These are phyloP conservation scores for Carapus acus DNA, from an alignment of 2,797 vertebrate genomes.

Conservation along the genomic window DNA sequence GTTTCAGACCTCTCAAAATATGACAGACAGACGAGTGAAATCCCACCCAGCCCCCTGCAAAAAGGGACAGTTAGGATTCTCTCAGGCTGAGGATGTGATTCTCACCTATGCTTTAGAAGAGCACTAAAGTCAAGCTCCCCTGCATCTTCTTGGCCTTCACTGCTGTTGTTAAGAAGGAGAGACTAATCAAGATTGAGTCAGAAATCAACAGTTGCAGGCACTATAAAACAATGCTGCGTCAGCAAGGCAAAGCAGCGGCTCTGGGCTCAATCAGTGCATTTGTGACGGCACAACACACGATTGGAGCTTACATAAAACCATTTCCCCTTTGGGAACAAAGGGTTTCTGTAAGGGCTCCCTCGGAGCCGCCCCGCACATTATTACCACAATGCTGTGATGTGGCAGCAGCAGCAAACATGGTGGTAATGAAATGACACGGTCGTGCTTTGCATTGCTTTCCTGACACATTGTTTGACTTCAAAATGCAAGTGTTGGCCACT, in stretches of 20 bases:
- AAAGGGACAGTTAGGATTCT: constrained; percentile 42
- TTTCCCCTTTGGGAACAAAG: constrained; percentile 63
- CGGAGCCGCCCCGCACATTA: constrained; percentile 45
- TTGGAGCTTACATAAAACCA: constrained; percentile 74
- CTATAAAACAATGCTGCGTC: constrained; percentile 69
- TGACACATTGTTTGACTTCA: constrained; percentile 67
- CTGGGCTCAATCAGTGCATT: constrained; percentile 62
- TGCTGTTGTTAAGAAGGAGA: constrained; percentile 93
- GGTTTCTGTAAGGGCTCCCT: constrained; percentile 68
- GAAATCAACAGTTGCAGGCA: constrained; percentile 56
- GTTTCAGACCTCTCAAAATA: neutral
- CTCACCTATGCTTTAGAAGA: constrained; percentile 99
- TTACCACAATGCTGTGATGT: constrained; percentile 71
- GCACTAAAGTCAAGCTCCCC: constrained; percentile 99
- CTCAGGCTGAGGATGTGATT: constrained; percentile 62
- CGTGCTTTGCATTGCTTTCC: constrained; percentile 79
- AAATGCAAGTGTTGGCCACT: constrained; percentile 69
- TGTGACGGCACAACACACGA: constrained; percentile 61
- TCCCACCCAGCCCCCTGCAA: neutral
- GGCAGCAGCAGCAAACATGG: constrained; percentile 64
- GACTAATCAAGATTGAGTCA: constrained; percentile 72
- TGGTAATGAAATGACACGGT: constrained; percentile 49
- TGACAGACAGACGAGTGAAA: constrained; percentile 22
- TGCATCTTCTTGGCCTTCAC: constrained; percentile 99
- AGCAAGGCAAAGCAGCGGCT: constrained; percentile 68